A percentile compares a stretch with the other conserved stretches of the same genome.
Evolutionary conservation across 2,113 vertebrate genomes (phyloP).

Genomic region (Puntigrus tetrazona): DNA sequence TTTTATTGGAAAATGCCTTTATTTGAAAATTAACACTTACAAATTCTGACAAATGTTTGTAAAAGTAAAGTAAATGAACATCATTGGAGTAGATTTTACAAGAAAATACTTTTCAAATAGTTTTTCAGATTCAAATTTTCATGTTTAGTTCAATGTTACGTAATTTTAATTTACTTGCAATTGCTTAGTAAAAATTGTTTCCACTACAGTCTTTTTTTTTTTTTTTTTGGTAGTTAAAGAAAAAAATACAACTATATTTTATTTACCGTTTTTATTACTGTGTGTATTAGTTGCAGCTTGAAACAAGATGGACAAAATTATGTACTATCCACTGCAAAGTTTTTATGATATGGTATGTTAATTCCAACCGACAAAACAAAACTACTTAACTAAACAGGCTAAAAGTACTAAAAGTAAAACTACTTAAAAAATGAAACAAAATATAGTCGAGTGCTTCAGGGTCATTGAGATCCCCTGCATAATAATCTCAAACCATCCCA

Average conservation of each 20-base stretch:
- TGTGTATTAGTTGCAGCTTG: neutral
- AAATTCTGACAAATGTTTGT: too few relatives aligned
- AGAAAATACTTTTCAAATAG: too few relatives aligned
- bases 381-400: neutral
- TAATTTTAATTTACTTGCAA: neutral
- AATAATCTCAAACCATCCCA: neutral
- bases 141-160: too few relatives aligned
- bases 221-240: too few relatives aligned
- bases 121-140: too few relatives aligned
- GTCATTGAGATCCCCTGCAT: neutral
- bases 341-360: neutral
- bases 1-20: neutral
- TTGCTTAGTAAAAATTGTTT: too few relatives aligned
- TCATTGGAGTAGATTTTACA: neutral
- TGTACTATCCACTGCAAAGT: neutral
- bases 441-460: neutral
- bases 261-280: neutral
- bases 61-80: neutral
- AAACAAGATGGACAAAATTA: neutral
- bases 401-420: too few relatives aligned
- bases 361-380: neutral
- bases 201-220: too few relatives aligned
- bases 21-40: too few relatives aligned
- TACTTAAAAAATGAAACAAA: too few relatives aligned
- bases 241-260: neutral